Conservation (phyloP, 2,113 vertebrate species). For the Larimichthys polyactis region DNA sequence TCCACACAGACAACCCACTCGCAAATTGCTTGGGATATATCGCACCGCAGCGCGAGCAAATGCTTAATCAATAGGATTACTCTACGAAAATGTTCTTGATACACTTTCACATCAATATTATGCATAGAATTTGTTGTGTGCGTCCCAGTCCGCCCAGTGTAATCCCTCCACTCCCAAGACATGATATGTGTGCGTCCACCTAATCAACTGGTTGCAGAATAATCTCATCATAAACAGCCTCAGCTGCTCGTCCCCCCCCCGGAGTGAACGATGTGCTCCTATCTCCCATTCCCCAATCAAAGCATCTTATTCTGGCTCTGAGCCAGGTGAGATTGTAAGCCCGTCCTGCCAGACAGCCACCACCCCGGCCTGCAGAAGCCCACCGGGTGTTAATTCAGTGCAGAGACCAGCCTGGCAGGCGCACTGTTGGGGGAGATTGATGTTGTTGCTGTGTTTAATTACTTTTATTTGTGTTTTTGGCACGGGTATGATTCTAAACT, state of each 20-base stretch:
- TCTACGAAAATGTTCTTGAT: constrained; percentile 13
- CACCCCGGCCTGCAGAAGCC: constrained; percentile 25
- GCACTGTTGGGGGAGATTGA: constrained; percentile 66
- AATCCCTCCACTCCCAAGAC: constrained; percentile 40
- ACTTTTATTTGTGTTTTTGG: constrained; percentile 81
- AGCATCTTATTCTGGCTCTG: constrained; percentile 36
- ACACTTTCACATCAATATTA: constrained; percentile 32
- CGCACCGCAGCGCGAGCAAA: not conserved
- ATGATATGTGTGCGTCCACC: constrained; percentile 39
- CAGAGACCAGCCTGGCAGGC: constrained; percentile 48
- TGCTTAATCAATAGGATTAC: constrained; percentile 48
- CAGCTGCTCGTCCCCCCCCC: constrained; percentile 17
- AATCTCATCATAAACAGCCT: constrained; percentile 63
- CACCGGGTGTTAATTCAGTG: constrained; percentile 62
- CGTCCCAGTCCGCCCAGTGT: constrained; percentile 6
- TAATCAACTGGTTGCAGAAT: constrained; percentile 56
- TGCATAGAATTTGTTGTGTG: constrained; percentile 14
- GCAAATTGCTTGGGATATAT: constrained; percentile 8
- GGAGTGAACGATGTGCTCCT: constrained; percentile 1
- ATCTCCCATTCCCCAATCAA: constrained; percentile 51
- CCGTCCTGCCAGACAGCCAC: constrained; percentile 24
- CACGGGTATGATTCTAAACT: constrained; percentile 37
- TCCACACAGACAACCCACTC: constrained; percentile 23
- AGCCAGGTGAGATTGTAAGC: constrained; percentile 53
- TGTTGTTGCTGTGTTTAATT: constrained; percentile 80